Percentiles rank a stretch among this genome's conserved stretches.
These are phyloP conservation scores for Rambutsinella grinnellia DNA, from an alignment of 2,888 invertebrate genomes.

Conservation along the genomic window DNA sequence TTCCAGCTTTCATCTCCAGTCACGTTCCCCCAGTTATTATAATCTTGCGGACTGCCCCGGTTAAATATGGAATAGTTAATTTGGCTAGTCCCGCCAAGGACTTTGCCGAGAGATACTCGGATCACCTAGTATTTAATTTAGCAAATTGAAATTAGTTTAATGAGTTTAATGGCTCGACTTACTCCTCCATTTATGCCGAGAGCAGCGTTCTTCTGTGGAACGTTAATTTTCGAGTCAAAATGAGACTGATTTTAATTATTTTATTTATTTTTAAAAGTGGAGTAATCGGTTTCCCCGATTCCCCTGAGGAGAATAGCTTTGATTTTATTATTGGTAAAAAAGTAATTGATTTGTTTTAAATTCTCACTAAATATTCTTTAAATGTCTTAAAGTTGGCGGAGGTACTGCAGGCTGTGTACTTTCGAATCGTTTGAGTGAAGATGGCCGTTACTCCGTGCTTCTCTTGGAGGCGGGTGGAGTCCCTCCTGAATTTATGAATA, in stretches of 20 bases:
- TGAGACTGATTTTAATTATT: too few relatives aligned
- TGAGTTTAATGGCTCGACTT: background rate
- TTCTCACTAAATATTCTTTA: too few relatives aligned
- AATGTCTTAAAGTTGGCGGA: constrained; percentile 12
- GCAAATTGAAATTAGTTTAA: background rate
- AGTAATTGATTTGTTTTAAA: too few relatives aligned
- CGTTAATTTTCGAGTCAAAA: too few relatives aligned
- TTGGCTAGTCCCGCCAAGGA: constrained; percentile 8
- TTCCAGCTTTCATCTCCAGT: constrained; percentile 26
- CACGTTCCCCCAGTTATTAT: constrained; percentile 13
- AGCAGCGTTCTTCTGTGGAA: background rate
- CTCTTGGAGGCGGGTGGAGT: constrained; percentile 7
- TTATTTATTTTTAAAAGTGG: too few relatives aligned
- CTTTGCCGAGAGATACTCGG: background rate
- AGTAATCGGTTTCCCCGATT: too few relatives aligned
- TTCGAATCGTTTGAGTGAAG: background rate
- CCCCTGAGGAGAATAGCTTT: too few relatives aligned
- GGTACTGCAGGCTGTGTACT: background rate
- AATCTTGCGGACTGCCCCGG: constrained; percentile 19
- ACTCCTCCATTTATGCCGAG: background rate
- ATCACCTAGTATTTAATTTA: background rate
- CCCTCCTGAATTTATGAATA: background rate
- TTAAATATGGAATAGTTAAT: constrained; percentile 7
- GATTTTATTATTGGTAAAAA: too few relatives aligned
- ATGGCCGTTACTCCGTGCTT: background rate